These are phyloP conservation scores for Acutogordius australiensis DNA, from an alignment of 2,888 invertebrate species.

Conservation along the genomic window DNA sequence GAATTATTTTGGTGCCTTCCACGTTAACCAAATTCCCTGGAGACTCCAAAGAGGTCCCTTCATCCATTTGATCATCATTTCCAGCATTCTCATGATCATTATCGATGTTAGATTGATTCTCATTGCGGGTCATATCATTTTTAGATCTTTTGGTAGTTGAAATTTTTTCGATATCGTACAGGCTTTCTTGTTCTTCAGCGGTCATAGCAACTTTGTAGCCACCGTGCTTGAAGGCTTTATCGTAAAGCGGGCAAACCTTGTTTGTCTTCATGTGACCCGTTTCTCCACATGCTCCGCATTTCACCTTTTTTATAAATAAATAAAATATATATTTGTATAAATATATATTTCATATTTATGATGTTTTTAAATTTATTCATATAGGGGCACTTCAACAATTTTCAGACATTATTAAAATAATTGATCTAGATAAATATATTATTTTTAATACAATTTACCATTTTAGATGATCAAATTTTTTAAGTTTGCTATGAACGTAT, in stretches of 20 bases:
- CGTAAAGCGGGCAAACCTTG: constrained; percentile 79
- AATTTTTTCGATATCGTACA: background rate
- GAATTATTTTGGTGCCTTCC: constrained; percentile 67
- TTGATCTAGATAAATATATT: no score
- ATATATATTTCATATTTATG: no score
- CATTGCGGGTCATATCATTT: no score
- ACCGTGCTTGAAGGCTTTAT: constrained; percentile 27
- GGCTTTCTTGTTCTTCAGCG: background rate
- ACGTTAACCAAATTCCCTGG: constrained; percentile 35
- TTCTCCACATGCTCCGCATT: constrained; percentile 82
- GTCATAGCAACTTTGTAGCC: constrained; percentile 33
- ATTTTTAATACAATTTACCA: no score
- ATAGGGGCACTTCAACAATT: no score
- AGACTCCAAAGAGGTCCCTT: constrained; percentile 16
- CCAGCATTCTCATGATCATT: constrained; percentile 13
- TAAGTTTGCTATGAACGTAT: no score
- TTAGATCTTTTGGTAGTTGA: no score
- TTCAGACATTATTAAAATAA: no score
- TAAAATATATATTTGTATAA: no score
- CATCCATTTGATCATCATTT: background rate
- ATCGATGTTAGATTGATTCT: background rate
- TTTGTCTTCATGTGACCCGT: constrained; percentile 55
- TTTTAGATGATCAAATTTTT: no score
- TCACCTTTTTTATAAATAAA: constrained; percentile 28
- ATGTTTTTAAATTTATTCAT: no score